Base-by-base conservation (phyloP, 2,888 invertebrate genomes). In the Cantharis lateralis region DNA sequence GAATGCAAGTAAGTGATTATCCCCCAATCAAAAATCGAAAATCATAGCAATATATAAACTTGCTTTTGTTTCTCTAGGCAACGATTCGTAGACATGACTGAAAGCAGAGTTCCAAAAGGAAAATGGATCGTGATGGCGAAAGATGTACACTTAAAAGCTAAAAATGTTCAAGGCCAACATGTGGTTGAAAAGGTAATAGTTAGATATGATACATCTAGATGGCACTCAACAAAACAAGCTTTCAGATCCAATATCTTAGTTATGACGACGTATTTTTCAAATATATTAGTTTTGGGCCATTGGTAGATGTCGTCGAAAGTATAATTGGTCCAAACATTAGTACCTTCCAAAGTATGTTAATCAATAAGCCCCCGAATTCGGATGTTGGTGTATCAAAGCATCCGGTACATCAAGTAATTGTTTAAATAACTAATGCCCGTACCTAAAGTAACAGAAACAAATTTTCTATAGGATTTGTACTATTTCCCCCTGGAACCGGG, bases 401-500 rank as follows among this genome's bases (percentile, higher is more conserved):
- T 11, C 64, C 64, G 2, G 16, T 64, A 15, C 64, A 64, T 20
- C 64, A 64, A 9, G 64, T 64, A 64, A 20, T 1, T 11, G 11
- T 20, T 20, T 5, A 20, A 20, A 20, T 20, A 20, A 20, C 3
- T 5, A 20, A 20, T 5, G 20, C 20, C 20, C 0, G 0, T 5
- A 20, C 20, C 5, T 20, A 3, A 5, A 20, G 5, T 20, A 11
- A n/a, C n/a, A n/a, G n/a, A 94, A 94, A 5, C 5, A 32, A 64
- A 0, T 18, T 15, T 61, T 15, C 82, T 84, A 78, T 91, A 96
- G 92, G 96, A 97, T 86, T 87, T 96, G 28, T 93, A 94, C 86
- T 97, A 96, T 87, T 96, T 96, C 86, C 95, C 96, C 7, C 94
- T 96, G 87, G 91, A 96, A 18, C 96, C 96, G 0, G 93, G 93